Conservation (phyloP, 2,113 vertebrate genomes). For the Scortum barcoo region DNA sequence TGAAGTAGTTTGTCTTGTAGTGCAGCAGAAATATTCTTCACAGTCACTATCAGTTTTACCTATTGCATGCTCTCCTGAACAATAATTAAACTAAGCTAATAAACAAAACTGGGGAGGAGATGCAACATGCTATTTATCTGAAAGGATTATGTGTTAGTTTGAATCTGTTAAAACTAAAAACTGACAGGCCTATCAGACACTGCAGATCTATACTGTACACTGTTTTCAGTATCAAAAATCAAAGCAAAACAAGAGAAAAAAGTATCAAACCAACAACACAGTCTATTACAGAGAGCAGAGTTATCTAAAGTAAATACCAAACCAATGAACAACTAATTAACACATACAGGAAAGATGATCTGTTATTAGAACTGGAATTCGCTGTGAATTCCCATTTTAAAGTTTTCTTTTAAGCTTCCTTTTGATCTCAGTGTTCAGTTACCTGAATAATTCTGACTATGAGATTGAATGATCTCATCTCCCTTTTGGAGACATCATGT, state of each 20-base stretch:
- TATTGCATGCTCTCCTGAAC: neutral
- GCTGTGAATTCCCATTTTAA: neutral
- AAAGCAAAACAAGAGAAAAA: constrained; percentile 10
- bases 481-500: neutral
- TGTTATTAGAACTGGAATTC: neutral
- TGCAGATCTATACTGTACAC: neutral
- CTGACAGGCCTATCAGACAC: neutral
- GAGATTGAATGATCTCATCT: neutral
- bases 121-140: neutral
- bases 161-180: neutral
- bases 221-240: constrained; percentile 13
- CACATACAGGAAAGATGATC: neutral
- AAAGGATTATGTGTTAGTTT: neutral
- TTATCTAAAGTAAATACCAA: constrained; percentile 40
- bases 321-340: constrained; percentile 4
- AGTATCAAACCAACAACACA: constrained; percentile 48
- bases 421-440: neutral
- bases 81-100: neutral
- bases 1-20: neutral
- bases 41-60: neutral
- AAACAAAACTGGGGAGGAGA: neutral
- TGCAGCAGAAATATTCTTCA: neutral
- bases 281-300: constrained; percentile 9
- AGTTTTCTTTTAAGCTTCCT: neutral
- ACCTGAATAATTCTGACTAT: too few species aligned